Percentiles rank a stretch among this genome's conserved stretches.
These are phyloP conservation scores for Macrochelys suwanniensis DNA, from an alignment of 2,797 vertebrate species.

Conservation along the genomic window DNA sequence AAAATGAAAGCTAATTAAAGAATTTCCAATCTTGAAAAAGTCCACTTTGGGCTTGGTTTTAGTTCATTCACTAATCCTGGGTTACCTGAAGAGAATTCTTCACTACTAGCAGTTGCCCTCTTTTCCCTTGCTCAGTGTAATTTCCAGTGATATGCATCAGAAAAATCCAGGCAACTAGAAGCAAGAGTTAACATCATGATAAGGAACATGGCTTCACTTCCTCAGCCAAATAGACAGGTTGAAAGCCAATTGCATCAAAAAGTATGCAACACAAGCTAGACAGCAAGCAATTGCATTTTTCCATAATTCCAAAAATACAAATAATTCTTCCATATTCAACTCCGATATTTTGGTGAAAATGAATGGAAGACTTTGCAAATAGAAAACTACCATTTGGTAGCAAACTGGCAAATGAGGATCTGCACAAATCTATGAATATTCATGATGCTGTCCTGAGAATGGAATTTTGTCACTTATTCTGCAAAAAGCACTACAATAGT, in stretches of 20 bases:
- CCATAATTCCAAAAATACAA: neutral
- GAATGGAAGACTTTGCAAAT: neutral
- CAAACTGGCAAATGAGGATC: neutral
- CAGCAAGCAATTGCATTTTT: neutral
- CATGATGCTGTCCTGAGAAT: neutral
- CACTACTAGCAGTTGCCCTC: neutral
- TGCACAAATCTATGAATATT: neutral
- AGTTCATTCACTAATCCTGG: neutral
- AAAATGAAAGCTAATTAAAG: neutral
- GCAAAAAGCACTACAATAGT: neutral
- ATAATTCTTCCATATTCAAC: neutral
- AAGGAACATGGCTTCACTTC: neutral
- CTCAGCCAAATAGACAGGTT: neutral
- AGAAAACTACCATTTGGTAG: neutral
- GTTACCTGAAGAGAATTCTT: neutral
- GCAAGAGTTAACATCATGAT: neutral
- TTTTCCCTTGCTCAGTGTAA: neutral
- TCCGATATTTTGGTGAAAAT: neutral
- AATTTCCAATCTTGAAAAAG: neutral
- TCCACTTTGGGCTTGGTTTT: neutral
- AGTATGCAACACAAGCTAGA: neutral
- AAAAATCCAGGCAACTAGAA: neutral
- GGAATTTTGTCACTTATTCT: neutral
- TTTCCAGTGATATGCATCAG: constrained; percentile 1
- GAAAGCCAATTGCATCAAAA: neutral